Conservation (phyloP, 2,888 invertebrate genomes). For the Aproaerema taeniolella region DNA sequence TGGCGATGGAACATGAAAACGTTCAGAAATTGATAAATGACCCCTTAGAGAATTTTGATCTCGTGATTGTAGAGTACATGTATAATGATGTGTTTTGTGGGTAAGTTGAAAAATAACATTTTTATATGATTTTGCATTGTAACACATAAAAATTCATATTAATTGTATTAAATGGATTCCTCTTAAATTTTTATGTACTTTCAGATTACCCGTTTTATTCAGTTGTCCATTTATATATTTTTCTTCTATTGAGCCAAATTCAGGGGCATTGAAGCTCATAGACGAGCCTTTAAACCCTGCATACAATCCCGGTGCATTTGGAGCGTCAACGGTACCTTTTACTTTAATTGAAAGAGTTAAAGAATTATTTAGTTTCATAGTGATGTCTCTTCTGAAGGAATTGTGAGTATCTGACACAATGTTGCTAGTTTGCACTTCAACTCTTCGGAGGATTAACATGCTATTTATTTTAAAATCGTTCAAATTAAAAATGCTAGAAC, state of each 20-base stretch:
- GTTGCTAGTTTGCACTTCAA: too few relatives aligned
- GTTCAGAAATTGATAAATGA: constrained; percentile 30
- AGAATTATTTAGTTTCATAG: constrained; percentile 29
- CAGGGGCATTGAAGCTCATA: constrained; percentile 34
- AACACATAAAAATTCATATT: too few relatives aligned
- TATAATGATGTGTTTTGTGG: constrained; percentile 34
- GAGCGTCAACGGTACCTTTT: constrained; percentile 33
- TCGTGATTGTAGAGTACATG: constrained; percentile 45
- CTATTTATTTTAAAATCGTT: too few relatives aligned
- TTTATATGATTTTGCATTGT: too few relatives aligned
- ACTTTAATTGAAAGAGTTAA: constrained; percentile 36
- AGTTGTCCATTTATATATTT: constrained; percentile 40
- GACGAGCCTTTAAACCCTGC: constrained; percentile 45
- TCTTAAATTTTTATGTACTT: background rate
- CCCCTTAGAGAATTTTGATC: constrained; percentile 34
- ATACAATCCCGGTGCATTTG: constrained; percentile 29
- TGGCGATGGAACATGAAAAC: constrained; percentile 12
- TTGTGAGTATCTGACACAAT: constrained; percentile 23
- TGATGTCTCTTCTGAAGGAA: constrained; percentile 11
- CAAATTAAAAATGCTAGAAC: too few relatives aligned
- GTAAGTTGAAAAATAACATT: too few relatives aligned
- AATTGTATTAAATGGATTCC: too few relatives aligned
- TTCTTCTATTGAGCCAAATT: constrained; percentile 39
- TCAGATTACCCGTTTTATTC: constrained; percentile 38
- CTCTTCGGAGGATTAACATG: too few relatives aligned